Evolutionary conservation across 2,888 invertebrate species (phyloP).

Genomic region (Prosapia bicincta): DNA sequence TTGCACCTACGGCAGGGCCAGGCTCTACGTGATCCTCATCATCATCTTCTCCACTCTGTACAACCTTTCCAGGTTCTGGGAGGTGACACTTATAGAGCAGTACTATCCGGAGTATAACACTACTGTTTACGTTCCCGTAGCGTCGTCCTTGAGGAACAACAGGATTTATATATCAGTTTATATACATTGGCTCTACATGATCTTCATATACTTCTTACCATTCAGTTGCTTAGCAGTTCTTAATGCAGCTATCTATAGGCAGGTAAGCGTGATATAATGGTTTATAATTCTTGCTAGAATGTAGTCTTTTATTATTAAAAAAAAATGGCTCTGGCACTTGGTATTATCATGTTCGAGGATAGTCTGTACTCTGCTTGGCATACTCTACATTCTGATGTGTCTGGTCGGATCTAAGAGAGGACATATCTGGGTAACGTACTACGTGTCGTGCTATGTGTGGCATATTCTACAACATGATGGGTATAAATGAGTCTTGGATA

Average conservation of each 20-base stretch:
- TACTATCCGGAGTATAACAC: conserved; percentile 48
- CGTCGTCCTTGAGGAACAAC: conserved; percentile 66
- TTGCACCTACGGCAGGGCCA: conserved; percentile 84
- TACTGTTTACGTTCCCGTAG: conserved; percentile 65
- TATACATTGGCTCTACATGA: conserved; percentile 91
- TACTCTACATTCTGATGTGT: too few relatives aligned
- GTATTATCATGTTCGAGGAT: too few relatives aligned
- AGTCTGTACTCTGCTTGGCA: too few relatives aligned
- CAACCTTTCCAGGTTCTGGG: conserved; percentile 68
- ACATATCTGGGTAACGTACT: too few relatives aligned
- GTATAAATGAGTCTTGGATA: too few relatives aligned
- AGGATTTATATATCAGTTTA: conserved; percentile 78
- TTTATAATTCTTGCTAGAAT: too few relatives aligned
- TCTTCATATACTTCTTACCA: conserved; percentile 92
- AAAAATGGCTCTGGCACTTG: too few relatives aligned
- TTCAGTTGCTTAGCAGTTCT: conserved; percentile 83
- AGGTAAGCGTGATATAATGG: conserved; percentile 67
- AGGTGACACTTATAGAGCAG: conserved; percentile 42
- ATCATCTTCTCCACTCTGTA: conserved; percentile 77
- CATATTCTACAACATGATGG: too few relatives aligned
- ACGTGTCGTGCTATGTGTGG: too few relatives aligned
- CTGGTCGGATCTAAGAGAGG: too few relatives aligned
- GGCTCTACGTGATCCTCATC: conserved; percentile 79
- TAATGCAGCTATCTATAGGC: conserved; percentile 86
- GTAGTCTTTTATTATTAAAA: too few relatives aligned